phyloP scores from a whole-genome alignment of 2,797 vertebrate genomes.

The Gallinago nigripennis region DNA sequence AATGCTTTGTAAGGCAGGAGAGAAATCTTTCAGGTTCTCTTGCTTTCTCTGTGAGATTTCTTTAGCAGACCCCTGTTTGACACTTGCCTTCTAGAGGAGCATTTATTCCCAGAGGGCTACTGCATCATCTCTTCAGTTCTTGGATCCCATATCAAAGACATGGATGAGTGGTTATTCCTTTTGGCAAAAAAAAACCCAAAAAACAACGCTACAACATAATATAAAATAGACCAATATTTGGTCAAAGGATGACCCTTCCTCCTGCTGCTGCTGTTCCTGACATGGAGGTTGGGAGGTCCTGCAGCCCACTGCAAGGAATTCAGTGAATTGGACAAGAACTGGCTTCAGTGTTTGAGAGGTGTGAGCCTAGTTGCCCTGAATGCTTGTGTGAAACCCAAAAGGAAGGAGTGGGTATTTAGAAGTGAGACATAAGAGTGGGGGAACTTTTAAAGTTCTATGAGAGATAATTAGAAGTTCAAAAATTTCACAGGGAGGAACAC shows the following conservation, averaged over 20 bases:
- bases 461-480: background rate
- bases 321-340: rapidly evolving
- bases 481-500: background rate
- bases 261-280: background rate
- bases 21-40: background rate
- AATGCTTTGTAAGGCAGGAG: background rate
- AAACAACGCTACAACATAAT: background rate
- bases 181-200: background rate
- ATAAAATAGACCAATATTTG: background rate
- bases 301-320: background rate
- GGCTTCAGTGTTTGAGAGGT: background rate
- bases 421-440: no score
- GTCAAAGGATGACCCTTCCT: background rate
- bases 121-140: background rate
- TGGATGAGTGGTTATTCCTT: background rate
- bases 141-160: rapidly evolving
- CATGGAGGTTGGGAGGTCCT: background rate
- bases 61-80: background rate
- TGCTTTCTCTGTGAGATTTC: background rate
- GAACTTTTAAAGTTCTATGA: background rate
- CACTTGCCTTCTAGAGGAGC: background rate
- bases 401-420: background rate
- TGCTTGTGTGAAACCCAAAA: background rate
- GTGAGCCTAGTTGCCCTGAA: background rate
- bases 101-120: background rate